A percentile compares a stretch with the other conserved stretches of the same genome.
These are phyloP conservation scores for Meiosimyza decipiens DNA, from an alignment of 2,888 invertebrate species.

Conservation along the genomic window DNA sequence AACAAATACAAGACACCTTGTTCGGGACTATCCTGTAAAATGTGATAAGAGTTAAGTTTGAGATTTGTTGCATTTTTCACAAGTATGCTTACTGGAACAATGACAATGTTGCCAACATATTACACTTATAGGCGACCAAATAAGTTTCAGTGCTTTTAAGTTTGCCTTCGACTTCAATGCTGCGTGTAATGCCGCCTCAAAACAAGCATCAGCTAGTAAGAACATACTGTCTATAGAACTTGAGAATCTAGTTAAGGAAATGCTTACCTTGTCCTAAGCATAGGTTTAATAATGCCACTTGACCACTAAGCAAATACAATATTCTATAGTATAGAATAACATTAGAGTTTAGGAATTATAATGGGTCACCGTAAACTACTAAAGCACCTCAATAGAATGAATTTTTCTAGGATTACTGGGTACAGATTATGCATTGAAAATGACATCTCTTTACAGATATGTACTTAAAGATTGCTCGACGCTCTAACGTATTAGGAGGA, in stretches of 20 bases:
- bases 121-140: constrained; percentile 77
- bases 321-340: too few relatives aligned
- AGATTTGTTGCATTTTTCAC: neutral
- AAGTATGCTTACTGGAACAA: constrained; percentile 80
- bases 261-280: constrained; percentile 88
- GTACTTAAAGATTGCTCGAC: too few relatives aligned
- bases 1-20: constrained; percentile 85
- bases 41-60: neutral
- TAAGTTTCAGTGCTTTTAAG: constrained; percentile 78
- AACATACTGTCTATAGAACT: neutral
- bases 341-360: too few relatives aligned
- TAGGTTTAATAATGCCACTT: constrained; percentile 88
- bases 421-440: too few relatives aligned
- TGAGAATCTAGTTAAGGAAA: neutral
- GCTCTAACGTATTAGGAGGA: too few relatives aligned
- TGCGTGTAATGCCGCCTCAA: constrained; percentile 84
- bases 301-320: constrained; percentile 89
- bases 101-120: constrained; percentile 85
- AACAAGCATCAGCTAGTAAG: constrained; percentile 88
- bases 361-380: too few relatives aligned
- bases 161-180: constrained; percentile 80
- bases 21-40: constrained; percentile 84
- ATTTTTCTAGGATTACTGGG: too few relatives aligned
- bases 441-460: too few relatives aligned
- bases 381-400: too few relatives aligned